A percentile compares a stretch with the other conserved stretches of the same genome.
phyloP scores from a whole-genome alignment of 2,113 vertebrate genomes.

The Aphyosemion australe region DNA sequence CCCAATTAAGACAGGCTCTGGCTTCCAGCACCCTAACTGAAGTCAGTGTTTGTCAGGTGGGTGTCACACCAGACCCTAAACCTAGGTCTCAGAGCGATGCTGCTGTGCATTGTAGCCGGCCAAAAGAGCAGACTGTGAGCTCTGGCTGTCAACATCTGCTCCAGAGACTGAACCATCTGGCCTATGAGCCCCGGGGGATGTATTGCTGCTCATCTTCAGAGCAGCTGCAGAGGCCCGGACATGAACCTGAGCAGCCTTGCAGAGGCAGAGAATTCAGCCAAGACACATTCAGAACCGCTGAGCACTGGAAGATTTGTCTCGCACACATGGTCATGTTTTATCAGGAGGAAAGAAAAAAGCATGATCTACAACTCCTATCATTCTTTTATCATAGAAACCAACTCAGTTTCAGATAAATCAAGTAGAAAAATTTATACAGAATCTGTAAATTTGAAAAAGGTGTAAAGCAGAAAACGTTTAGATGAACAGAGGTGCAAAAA shows the following conservation, averaged over 20 bases:
- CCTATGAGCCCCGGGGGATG: constrained; percentile 43
- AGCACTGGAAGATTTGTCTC: constrained; percentile 46
- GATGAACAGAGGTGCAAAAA: too few species aligned
- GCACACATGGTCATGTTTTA: constrained; percentile 36
- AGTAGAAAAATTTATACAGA: too few species aligned
- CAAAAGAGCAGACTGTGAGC: constrained; percentile 67
- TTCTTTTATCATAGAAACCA: too few species aligned
- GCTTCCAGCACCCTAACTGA: constrained; percentile 6
- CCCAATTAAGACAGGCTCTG: too few species aligned
- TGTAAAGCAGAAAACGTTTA: too few species aligned
- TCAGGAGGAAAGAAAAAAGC: constrained; percentile 6
- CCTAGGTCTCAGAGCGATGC: constrained; percentile 38
- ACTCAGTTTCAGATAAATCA: not conserved
- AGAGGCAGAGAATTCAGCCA: constrained; percentile 51
- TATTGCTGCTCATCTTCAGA: constrained; percentile 59
- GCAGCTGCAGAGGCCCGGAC: constrained; percentile 69
- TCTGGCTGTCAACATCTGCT: constrained; percentile 80
- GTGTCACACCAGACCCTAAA: constrained; percentile 53
- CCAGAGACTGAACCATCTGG: constrained; percentile 77
- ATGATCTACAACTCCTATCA: too few species aligned
- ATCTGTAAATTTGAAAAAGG: too few species aligned
- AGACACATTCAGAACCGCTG: constrained; percentile 40
- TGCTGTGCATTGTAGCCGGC: constrained; percentile 61
- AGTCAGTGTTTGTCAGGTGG: constrained; percentile 71
- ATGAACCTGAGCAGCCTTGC: constrained; percentile 54